phyloP scores from a whole-genome alignment of 1,140 invertebrate genomes.

The Camponotus pennsylvanicus region DNA sequence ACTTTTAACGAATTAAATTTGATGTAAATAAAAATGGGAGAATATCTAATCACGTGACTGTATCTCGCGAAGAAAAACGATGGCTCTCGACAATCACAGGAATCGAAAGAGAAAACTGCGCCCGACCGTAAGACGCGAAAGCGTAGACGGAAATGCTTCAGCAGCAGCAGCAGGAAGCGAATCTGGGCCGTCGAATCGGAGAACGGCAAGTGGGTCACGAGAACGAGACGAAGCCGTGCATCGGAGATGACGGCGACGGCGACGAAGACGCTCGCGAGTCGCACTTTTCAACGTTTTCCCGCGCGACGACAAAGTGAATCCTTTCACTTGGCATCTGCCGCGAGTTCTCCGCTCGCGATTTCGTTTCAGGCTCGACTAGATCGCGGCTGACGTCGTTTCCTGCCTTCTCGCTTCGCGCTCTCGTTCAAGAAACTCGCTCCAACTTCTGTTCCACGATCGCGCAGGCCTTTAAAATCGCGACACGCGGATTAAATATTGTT shows the following conservation, averaged over 20 bases:
- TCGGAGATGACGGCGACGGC: slow-evolving; percentile 48
- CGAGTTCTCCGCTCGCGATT: slow-evolving; percentile 18
- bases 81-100: neutral
- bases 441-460: slow-evolving; percentile 4
- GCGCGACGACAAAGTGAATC: slow-evolving; percentile 38
- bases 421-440: slow-evolving; percentile 20
- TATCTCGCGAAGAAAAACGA: neutral
- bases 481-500: neutral
- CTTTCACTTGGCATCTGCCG: slow-evolving; percentile 68
- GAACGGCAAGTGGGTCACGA: slow-evolving; percentile 82
- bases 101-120: slow-evolving; percentile 45
- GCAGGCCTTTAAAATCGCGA: neutral
- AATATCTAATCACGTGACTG: too few relatives aligned
- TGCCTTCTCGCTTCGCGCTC: slow-evolving; percentile 4
- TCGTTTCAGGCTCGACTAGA: slow-evolving; percentile 37
- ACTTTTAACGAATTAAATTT: slow-evolving; percentile 3
- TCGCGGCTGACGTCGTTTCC: slow-evolving; percentile 48
- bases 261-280: slow-evolving; percentile 29
- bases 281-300: slow-evolving; percentile 9
- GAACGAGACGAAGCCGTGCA: slow-evolving; percentile 72
- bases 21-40: neutral
- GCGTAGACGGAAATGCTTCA: slow-evolving; percentile 56
- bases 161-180: slow-evolving; percentile 71
- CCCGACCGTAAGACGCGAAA: slow-evolving; percentile 15
- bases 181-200: slow-evolving; percentile 81